Evolutionary conservation across 2,797 vertebrate genomes (phyloP), one percentile per base, ranked within the genome.

Genomic region (Phrynocephalus forsythii): DNA sequence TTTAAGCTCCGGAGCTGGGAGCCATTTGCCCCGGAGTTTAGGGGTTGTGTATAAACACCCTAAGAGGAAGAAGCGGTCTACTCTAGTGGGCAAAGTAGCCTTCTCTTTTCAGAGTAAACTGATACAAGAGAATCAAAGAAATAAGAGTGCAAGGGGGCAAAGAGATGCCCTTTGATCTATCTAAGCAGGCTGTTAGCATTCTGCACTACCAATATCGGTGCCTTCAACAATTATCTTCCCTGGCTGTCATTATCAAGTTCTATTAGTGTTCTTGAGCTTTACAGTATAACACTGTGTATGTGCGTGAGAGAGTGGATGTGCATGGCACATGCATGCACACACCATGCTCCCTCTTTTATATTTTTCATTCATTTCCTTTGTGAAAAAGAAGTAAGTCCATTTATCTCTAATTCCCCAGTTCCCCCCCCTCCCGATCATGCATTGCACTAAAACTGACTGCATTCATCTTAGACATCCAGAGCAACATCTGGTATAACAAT

Each of bases 401-500:
- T 71, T 18, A 66, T 22, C 77, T 63, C 48, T 87, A 71, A 79
- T 33, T 48, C 20, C 33, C 33, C 52, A 52, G n/a, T 69, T 33
- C n/a, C 76, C 52, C 79, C 6, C 30, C 20, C n/a, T 33, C 33
- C 33, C 2, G 33, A 86, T 69, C 76, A 68, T 79, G n/a, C 44
- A 86, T 52, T 66, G 52, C 68, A 26, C 18, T 26, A 4, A 68
- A 79, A 52, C 1, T 30, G 48, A 30, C 38, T 68, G 24, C 50
- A 44, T 75, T 86, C 86, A 87, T 90, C 87, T 9, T 73, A 1
- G 90, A 71, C 92, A 88, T 68, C 89, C 89, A 95, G 86, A 96
- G 96, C 95, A 90, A 85, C 96, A 95, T 90, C 95, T 95, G 95
- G 96, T 88, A 38, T 90, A 91, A 92, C 2, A 3, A 56, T 52